phyloP scores from a whole-genome alignment of 1,140 invertebrate genomes.

The Chelonus insularis region DNA sequence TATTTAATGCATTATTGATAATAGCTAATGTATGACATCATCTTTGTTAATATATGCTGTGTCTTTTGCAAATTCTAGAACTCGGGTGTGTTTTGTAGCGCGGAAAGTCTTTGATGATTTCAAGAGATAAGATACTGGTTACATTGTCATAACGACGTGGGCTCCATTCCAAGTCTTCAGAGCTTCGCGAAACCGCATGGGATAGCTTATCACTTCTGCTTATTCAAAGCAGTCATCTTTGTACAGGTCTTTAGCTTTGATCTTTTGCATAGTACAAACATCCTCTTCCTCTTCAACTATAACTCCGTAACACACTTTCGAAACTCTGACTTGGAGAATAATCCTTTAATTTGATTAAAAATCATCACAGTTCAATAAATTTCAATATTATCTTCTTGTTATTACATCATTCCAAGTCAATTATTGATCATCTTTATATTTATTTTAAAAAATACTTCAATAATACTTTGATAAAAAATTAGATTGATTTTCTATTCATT shows the following conservation, averaged over 20 bases:
- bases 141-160: slow-evolving; percentile 3
- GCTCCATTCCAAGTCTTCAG: not conserved
- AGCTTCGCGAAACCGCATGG: not conserved
- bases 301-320: not conserved
- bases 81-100: not conserved
- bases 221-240: slow-evolving; percentile 7
- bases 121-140: not conserved
- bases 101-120: slow-evolving; percentile 4
- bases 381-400: too few species aligned
- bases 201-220: slow-evolving; percentile 7
- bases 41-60: not conserved
- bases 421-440: too few species aligned
- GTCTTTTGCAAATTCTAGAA: not conserved
- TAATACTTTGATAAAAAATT: too few species aligned
- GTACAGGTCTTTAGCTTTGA: slow-evolving; percentile 3
- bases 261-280: slow-evolving; percentile 1
- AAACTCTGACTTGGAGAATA: too few species aligned
- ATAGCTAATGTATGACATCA: not conserved
- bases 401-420: too few species aligned
- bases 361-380: too few species aligned
- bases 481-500: too few species aligned
- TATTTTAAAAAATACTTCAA: too few species aligned
- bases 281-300: not conserved
- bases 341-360: too few species aligned
- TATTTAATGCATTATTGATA: too few species aligned